Evolutionary conservation across 1,140 invertebrate genomes (phyloP), one percentile per base, ranked within the genome.

Genomic region (Bombus turneri): DNA sequence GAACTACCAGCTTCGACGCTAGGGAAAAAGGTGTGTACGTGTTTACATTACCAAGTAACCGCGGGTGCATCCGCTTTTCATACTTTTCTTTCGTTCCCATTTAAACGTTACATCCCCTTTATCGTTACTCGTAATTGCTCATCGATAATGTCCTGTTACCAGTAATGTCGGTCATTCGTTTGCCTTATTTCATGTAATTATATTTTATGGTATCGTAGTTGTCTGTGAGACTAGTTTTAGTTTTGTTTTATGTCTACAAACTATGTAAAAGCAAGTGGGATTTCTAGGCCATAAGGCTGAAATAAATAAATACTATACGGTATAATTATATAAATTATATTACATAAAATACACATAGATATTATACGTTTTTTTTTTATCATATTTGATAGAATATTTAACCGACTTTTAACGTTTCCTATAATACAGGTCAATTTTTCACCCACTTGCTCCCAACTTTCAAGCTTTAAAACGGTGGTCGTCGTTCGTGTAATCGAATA

Each of bases 41-140:
- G 76, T 85, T 85, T 72, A 72, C 76, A 62, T 71, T 80, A 69
- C 59, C 79, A 85, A 85, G 59, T 81, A 83, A 57, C 43, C 71
- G 34, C 43, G 62, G 73, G 12, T 77, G 18, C 34, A 76, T 53
- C 34, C 9, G 3, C 43, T 31, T 64, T 47, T 15, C 43, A 77
- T 37, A 6, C 18, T 77, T 41, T 1, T 28, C 31, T 25, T 53
- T 41, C 47, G 5, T 83, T 39, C 2, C 13, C 53, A 25, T 76
- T 71, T 77, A 34, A 74, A 31, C 22, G 43, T 31, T 22, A 15
- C 6, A 43, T 43, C 28, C 15, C 2, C 13, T 43, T 73, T 62
- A n/a, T 62, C 28, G 28, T 62, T n/a, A 13, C 12, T n/a, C 12
- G 59, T n/a, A 13, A 62, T n/a, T 22, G 18, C 6, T 22, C 18